Conservation (phyloP, 2,888 invertebrate genomes). For the Dyspetes luteomarginatus region DNA sequence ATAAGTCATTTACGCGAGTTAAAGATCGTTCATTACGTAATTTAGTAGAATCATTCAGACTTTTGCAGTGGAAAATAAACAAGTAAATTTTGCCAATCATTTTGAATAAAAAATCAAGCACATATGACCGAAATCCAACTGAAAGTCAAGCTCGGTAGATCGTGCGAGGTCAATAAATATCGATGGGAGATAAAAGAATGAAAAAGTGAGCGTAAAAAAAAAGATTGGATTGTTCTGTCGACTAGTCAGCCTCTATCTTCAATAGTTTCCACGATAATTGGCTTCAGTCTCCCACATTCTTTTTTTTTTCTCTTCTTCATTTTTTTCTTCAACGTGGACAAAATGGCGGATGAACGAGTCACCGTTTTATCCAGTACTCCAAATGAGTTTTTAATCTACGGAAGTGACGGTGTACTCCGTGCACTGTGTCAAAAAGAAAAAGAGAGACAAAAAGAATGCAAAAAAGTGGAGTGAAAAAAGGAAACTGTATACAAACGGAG, state of each 20-base stretch:
- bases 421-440: constrained; percentile 39
- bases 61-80: neutral
- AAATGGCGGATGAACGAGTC: constrained; percentile 30
- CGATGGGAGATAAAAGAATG: neutral
- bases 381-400: constrained; percentile 66
- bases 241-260: constrained; percentile 30
- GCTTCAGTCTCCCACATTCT: constrained; percentile 14
- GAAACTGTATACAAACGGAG: neutral
- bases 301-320: constrained; percentile 5
- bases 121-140: neutral
- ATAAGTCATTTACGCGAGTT: too few species aligned
- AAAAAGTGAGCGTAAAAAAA: neutral
- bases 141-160: neutral
- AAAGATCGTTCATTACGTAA: too few species aligned
- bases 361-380: constrained; percentile 20
- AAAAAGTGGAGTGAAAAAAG: constrained; percentile 22
- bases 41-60: too few species aligned
- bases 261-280: constrained; percentile 44
- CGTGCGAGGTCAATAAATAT: neutral
- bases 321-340: neutral
- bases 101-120: neutral
- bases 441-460: neutral
- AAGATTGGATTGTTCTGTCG: constrained; percentile 47
- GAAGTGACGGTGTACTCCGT: constrained; percentile 53
- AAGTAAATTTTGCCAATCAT: neutral